Percentiles rank a stretch among this genome's conserved stretches.
phyloP scores from a whole-genome alignment of 2,888 invertebrate genomes.

The Mimachlamys varia region DNA sequence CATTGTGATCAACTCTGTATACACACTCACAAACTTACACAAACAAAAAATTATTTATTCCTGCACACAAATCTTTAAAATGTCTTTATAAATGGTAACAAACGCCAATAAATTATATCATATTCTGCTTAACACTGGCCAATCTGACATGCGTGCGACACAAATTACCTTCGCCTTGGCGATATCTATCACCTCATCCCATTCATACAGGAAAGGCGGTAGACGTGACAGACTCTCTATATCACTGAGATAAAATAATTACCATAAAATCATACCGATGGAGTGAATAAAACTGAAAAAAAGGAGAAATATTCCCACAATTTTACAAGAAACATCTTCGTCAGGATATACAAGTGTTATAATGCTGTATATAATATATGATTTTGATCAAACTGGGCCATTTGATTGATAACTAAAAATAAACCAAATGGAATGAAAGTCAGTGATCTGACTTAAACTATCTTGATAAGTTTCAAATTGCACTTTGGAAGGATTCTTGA shows the following conservation, averaged over 20 bases:
- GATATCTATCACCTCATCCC: not conserved
- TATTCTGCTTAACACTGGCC: not conserved
- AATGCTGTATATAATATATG: not conserved
- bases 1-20: not conserved
- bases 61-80: constrained; percentile 31
- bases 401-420: not conserved
- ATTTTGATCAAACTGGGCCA: not conserved
- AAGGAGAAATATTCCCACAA: constrained; percentile 22
- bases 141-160: constrained; percentile 27
- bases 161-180: not conserved
- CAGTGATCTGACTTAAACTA: not conserved
- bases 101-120: constrained; percentile 29
- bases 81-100: constrained; percentile 31
- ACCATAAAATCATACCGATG: not conserved
- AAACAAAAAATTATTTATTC: constrained; percentile 34
- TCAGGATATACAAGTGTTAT: not conserved
- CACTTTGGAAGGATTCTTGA: not conserved
- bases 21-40: constrained; percentile 19
- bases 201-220: constrained; percentile 19
- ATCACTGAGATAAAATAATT: constrained; percentile 2
- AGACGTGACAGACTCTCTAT: not conserved
- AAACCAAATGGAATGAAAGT: constrained; percentile 25
- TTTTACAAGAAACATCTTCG: not conserved
- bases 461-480: constrained; percentile 33
- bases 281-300: not conserved